A percentile compares a stretch with the other conserved stretches of the same genome.
Conservation (phyloP, 35 echinoderm and acorn worm species). For the Chiridota heheva region DNA sequence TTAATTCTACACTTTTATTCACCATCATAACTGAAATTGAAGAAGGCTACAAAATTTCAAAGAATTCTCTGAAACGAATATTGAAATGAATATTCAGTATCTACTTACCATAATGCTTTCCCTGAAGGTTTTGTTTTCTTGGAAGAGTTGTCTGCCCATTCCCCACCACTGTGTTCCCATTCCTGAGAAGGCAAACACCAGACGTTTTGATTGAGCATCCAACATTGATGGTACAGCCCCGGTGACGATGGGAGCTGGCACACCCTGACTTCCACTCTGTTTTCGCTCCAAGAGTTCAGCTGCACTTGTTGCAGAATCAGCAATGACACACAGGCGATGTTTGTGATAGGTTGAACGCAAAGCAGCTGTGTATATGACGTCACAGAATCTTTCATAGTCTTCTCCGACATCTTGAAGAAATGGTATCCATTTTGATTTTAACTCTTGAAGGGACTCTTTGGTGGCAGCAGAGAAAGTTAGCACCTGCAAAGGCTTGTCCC, state of each 20-base stretch:
- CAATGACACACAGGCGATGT: slow-evolving; percentile 40
- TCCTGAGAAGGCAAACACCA: slow-evolving; percentile 64
- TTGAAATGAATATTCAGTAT: too few species aligned
- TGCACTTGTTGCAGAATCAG: slow-evolving; percentile 27
- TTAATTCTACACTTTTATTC: too few species aligned
- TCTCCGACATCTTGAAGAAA: slow-evolving; percentile 39
- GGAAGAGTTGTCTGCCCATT: slow-evolving; percentile 68
- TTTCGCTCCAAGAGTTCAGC: neutral
- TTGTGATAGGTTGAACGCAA: slow-evolving; percentile 40
- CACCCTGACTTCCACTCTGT: neutral
- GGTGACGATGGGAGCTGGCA: neutral
- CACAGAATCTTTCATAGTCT: neutral
- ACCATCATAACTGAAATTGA: too few species aligned
- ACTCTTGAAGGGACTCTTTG: slow-evolving; percentile 45
- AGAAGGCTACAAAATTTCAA: too few species aligned
- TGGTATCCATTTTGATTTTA: slow-evolving; percentile 40
- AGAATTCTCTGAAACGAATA: too few species aligned
- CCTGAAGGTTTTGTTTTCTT: slow-evolving; percentile 20
- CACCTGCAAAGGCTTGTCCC: neutral
- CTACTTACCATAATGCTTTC: slow-evolving; percentile 53
- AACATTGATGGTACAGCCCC: slow-evolving; percentile 18
- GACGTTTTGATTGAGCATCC: neutral
- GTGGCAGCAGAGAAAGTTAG: slow-evolving; percentile 72
- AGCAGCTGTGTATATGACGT: slow-evolving; percentile 54
- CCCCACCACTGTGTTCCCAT: slow-evolving; percentile 94